These are phyloP conservation scores for Pristionchus entomophagus DNA, from an alignment of 2,888 invertebrate genomes.

Conservation along the genomic window DNA sequence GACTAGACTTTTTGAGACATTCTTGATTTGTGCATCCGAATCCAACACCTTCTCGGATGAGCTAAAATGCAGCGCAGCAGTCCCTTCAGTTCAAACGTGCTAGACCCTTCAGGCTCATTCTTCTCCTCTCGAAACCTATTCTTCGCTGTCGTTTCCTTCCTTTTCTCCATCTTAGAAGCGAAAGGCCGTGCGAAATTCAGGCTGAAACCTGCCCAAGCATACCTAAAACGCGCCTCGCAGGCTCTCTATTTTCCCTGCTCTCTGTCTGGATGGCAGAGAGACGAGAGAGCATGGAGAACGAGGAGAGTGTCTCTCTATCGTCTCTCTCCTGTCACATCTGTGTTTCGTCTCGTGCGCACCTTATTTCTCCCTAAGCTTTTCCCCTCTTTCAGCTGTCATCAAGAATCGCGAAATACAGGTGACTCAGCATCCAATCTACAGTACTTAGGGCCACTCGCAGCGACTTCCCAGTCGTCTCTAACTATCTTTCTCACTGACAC, in stretches of 20 bases:
- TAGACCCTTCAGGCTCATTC: no score
- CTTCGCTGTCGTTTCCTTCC: not conserved
- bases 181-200: not conserved
- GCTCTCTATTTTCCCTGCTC: not conserved
- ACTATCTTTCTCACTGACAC: no score
- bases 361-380: not conserved
- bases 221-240: not conserved
- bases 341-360: not conserved
- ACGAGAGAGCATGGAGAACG: not conserved
- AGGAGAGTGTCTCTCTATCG: not conserved
- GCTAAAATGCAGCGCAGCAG: no score
- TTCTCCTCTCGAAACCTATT: not conserved
- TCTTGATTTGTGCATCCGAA: no score
- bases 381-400: not conserved
- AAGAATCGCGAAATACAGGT: not conserved
- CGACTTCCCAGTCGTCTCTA: no score
- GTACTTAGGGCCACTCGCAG: no score
- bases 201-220: not conserved
- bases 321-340: slow-evolving; percentile 24
- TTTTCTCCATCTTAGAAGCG: not conserved
- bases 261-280: not conserved
- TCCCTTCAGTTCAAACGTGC: no score
- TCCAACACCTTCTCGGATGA: no score
- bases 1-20: no score
- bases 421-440: no score